phyloP scores from a whole-genome alignment of 1,140 invertebrate genomes.

The Colletes gigas region DNA sequence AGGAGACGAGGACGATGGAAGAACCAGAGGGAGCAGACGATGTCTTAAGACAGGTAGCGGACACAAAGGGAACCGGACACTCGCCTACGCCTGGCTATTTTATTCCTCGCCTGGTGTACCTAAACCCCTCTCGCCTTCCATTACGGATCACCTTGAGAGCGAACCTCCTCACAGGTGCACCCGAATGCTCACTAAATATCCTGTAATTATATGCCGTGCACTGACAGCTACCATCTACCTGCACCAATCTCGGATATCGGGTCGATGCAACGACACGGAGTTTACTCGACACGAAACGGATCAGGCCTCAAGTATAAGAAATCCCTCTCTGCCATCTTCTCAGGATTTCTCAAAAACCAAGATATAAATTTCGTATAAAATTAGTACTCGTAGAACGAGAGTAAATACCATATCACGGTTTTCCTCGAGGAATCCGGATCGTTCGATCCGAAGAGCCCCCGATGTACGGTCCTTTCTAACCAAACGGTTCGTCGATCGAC shows the following conservation, averaged over 20 bases:
- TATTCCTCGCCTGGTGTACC: constrained; percentile 61
- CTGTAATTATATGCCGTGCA: constrained; percentile 71
- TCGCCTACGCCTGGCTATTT: constrained; percentile 75
- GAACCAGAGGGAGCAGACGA: constrained; percentile 64
- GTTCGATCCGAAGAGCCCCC: too few relatives aligned
- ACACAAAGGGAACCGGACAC: constrained; percentile 79
- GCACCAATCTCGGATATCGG: constrained; percentile 68
- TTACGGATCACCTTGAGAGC: constrained; percentile 51
- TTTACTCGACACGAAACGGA: neutral
- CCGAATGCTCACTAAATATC: constrained; percentile 69
- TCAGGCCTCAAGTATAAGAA: neutral
- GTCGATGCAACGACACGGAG: constrained; percentile 4
- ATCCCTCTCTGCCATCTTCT: too few relatives aligned
- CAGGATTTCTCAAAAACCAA: too few relatives aligned
- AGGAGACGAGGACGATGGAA: constrained; percentile 41
- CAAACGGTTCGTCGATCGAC: too few relatives aligned
- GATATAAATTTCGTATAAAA: too few relatives aligned
- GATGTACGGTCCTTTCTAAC: too few relatives aligned
- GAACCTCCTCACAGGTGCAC: constrained; percentile 69
- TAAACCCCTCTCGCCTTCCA: constrained; percentile 48
- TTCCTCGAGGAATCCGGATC: too few relatives aligned
- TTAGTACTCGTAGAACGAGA: too few relatives aligned
- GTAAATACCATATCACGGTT: too few relatives aligned
- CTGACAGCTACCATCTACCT: constrained; percentile 65
- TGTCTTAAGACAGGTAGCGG: constrained; percentile 80